Conservation (phyloP, 2,888 invertebrate genomes). For the Cloeon dipterum region DNA sequence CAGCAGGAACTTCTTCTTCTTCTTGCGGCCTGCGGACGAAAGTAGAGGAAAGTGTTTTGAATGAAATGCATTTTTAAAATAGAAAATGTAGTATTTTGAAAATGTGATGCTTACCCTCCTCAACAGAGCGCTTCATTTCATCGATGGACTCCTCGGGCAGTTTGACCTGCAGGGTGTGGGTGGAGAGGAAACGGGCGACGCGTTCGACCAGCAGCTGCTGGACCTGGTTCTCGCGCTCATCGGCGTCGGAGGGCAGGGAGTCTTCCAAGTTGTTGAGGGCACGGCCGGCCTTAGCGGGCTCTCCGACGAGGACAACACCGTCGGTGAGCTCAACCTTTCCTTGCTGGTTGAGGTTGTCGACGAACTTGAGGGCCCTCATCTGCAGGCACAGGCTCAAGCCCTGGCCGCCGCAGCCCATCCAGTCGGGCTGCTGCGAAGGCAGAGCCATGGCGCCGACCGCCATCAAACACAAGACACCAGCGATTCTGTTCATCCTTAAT, state of each 20-base stretch:
- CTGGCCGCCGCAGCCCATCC: conserved; percentile 41
- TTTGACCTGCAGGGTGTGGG: conserved; percentile 59
- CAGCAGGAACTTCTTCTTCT: conserved; percentile 47
- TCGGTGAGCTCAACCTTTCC: conserved; percentile 33
- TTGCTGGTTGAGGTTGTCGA: conserved; percentile 30
- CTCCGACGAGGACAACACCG: conserved; percentile 29
- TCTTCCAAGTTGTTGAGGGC: conserved; percentile 18
- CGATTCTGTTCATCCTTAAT: no score
- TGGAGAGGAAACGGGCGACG: conserved; percentile 48
- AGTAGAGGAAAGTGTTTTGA: conserved; percentile 15
- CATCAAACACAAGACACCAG: no score
- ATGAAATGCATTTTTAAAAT: neutral
- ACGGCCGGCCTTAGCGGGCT: conserved; percentile 14
- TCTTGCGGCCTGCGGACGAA: conserved; percentile 46
- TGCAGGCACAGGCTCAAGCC: conserved; percentile 47
- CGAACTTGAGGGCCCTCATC: conserved; percentile 46
- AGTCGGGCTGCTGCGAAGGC: no score
- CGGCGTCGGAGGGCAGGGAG: conserved; percentile 33
- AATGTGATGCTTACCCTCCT: conserved; percentile 46
- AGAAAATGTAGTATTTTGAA: neutral
- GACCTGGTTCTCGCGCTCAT: conserved; percentile 44
- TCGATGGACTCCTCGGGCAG: conserved; percentile 48
- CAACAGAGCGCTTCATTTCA: conserved; percentile 52
- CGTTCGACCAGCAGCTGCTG: conserved; percentile 49
- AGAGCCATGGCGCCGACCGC: no score